Base-by-base conservation (phyloP, 2,797 vertebrate genomes). In the Bradypodion ventrale region DNA sequence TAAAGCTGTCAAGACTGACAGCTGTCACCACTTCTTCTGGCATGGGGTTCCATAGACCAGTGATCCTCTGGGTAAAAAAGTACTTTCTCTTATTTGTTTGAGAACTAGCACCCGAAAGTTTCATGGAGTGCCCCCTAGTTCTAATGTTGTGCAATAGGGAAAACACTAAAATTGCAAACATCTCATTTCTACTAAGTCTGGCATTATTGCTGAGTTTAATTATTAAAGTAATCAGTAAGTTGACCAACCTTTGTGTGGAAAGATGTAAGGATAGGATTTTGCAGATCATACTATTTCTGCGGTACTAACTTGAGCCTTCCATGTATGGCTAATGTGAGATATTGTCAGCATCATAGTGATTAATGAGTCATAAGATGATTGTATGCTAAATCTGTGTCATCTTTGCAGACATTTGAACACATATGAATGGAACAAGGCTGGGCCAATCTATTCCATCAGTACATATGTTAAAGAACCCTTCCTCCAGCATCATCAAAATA, bases 161-260 rank as follows among this genome's bases (percentile, higher is more conserved):
- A n/a, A n/a, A n/a, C n/a, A 2, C 29, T 74, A 84, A 73, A 3
- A 42, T 37, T 9, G 68, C 2, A 1, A n/a, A 8, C 10, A 29
- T 82, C 37, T 29, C 32, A 2, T 82, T 89, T 82, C 83, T 70
- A 78, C 25, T 80, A 85, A 52, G 52, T 8, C 49, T 21, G 40
- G 40, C 79, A 2, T 63, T 73, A 68, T 49, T 1, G 1, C 56
- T 87, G n/a, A 56, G 35, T 12, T 0, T 5, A 73, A 15, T 35
- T 37, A 44, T 29, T 81, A 60, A 59, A 23, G 68, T 62, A 35
- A 0, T 74, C 35, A 62, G 29, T 46, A 62, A 73, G n/a, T 9
- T 75, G 82, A 49, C 27, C 35, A 27, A 15, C 70, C 7, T 69
- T 27, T 27, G 23, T 59, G 9, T 72, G 9, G 56, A 8, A 32